phyloP scores from a whole-genome alignment of 2,888 invertebrate species.

The Dromius quadrimaculatus region DNA sequence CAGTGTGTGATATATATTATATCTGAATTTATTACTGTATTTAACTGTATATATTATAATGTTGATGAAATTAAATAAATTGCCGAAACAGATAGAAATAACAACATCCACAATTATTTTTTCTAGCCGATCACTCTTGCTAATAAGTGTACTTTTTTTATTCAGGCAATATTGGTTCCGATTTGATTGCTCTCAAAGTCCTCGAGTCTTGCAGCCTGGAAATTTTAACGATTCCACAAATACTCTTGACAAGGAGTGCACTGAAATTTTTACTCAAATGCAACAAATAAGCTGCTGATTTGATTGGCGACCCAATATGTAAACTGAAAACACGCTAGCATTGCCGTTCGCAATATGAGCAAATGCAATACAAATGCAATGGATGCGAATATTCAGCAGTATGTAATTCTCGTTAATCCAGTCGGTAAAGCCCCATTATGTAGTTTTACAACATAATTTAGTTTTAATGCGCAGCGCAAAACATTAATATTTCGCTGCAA shows the following conservation, averaged over 20 bases:
- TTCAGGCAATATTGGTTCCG: neutral
- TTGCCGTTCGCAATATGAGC: too few species aligned
- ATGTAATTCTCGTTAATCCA: conserved; percentile 37
- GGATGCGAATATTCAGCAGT: neutral
- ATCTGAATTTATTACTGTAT: too few species aligned
- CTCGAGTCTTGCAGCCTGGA: neutral
- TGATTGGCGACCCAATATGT: neutral
- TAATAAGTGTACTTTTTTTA: neutral
- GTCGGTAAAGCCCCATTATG: conserved; percentile 43
- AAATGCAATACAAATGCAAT: neutral
- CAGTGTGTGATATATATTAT: too few species aligned
- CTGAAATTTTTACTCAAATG: conserved; percentile 19
- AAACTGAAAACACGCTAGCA: too few species aligned
- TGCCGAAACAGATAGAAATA: too few species aligned
- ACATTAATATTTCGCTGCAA: conserved; percentile 36
- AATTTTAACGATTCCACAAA: neutral
- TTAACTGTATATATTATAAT: too few species aligned
- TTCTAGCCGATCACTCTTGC: too few species aligned
- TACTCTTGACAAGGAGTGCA: neutral
- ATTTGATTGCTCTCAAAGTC: neutral
- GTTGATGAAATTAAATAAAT: too few species aligned
- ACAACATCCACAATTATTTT: too few species aligned
- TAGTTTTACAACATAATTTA: conserved; percentile 48
- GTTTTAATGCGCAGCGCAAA: conserved; percentile 45
- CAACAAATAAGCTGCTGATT: conserved; percentile 28